These are phyloP conservation scores for Rutilus rutilus DNA, from an alignment of 2,113 vertebrate genomes.

Conservation along the genomic window DNA sequence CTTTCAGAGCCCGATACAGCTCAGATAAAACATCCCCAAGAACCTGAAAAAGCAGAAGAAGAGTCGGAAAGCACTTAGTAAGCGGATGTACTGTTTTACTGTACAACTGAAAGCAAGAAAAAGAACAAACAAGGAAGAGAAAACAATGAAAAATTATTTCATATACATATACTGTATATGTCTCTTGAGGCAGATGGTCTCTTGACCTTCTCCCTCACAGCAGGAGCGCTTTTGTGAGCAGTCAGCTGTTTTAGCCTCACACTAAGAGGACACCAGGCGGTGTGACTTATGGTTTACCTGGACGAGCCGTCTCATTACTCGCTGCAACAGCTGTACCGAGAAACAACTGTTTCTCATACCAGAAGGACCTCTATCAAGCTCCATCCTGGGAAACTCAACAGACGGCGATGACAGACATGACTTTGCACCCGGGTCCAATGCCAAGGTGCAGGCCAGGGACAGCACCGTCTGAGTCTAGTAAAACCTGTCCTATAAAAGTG, in stretches of 20 bases:
- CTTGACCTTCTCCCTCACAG: conserved; percentile 10
- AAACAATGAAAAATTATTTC: not conserved
- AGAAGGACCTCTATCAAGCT: conserved; percentile 8
- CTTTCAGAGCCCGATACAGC: conserved; percentile 91
- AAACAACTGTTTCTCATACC: not conserved
- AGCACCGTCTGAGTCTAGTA: not conserved
- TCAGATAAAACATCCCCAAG: conserved; percentile 86
- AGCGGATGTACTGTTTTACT: not conserved
- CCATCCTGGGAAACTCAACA: conserved; percentile 25
- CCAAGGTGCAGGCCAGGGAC: not conserved
- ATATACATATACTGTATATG: not conserved
- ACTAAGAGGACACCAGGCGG: not conserved
- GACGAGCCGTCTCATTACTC: conserved; percentile 44
- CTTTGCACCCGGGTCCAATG: not conserved
- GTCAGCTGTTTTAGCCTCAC: conserved; percentile 23
- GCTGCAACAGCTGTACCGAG: conserved; percentile 47
- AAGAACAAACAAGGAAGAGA: not conserved
- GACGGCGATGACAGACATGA: not conserved
- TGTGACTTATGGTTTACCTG: conserved; percentile 41
- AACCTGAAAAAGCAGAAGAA: conserved; percentile 60
- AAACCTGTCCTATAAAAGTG: conserved; percentile 8
- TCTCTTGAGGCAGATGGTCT: conserved; percentile 23
- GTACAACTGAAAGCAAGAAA: not conserved
- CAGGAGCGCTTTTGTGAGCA: not conserved
- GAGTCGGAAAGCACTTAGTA: not conserved